Conservation (phyloP, 2,797 vertebrate genomes). For the Dallia pectoralis region DNA sequence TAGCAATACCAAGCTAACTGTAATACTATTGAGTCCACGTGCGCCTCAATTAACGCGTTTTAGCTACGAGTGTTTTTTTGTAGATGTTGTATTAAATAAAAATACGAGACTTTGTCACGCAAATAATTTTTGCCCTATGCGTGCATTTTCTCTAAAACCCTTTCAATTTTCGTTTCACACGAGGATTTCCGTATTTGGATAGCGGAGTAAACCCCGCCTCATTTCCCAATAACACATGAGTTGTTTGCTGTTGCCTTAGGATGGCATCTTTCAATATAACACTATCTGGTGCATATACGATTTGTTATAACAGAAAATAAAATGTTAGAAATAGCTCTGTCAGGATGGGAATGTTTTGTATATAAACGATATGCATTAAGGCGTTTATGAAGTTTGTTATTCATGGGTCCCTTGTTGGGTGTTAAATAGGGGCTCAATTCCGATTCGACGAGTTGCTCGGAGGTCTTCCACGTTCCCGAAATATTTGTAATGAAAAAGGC, state of each 20-base stretch:
- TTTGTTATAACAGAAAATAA: too few relatives aligned
- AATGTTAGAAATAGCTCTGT: too few relatives aligned
- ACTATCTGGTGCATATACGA: background rate
- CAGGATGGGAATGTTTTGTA: too few relatives aligned
- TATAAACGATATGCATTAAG: too few relatives aligned
- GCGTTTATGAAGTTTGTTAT: too few relatives aligned
- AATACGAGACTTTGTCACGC: background rate
- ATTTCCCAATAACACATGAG: background rate
- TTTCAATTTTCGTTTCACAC: slow-evolving; percentile 17
- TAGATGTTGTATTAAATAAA: background rate
- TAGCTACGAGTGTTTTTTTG: background rate
- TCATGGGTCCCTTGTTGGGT: too few relatives aligned
- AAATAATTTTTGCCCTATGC: background rate
- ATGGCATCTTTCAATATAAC: background rate
- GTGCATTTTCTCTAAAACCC: background rate
- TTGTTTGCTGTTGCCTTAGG: background rate
- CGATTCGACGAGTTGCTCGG: too few relatives aligned
- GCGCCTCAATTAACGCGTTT: background rate
- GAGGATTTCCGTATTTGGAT: slow-evolving; percentile 2
- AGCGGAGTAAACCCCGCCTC: background rate
- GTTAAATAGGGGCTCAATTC: too few relatives aligned
- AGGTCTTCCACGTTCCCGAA: too few relatives aligned
- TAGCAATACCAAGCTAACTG: background rate
- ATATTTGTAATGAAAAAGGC: too few relatives aligned
- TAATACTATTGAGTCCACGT: background rate